These are phyloP conservation scores for Thysanoteuthis rhombus DNA, from an alignment of 2,888 invertebrate genomes.

Conservation along the genomic window DNA sequence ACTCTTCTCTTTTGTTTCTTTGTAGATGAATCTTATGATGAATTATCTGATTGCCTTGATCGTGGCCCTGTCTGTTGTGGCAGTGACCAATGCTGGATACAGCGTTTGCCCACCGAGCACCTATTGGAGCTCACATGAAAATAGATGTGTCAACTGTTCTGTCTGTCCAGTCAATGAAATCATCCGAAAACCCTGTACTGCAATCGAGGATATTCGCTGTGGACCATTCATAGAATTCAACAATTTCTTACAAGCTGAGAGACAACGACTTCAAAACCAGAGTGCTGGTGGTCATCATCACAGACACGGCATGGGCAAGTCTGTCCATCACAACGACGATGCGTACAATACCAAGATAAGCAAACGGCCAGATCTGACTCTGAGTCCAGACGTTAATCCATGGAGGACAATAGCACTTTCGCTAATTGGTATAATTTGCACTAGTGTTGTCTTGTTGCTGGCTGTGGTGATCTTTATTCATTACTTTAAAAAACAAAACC, in stretches of 20 bases:
- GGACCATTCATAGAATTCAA: constrained; percentile 45
- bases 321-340: not conserved
- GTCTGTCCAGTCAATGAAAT: constrained; percentile 41
- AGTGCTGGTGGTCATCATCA: constrained; percentile 17
- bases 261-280: constrained; percentile 12
- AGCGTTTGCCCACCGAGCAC: constrained; percentile 23
- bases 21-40: constrained; percentile 13
- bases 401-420: constrained; percentile 36
- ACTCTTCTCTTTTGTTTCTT: not conserved
- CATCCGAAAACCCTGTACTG: constrained; percentile 39
- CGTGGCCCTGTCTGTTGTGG: not conserved
- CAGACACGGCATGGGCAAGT: constrained; percentile 18
- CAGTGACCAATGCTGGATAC: not conserved
- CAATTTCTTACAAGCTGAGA: not conserved
- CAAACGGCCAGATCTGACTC: constrained; percentile 27
- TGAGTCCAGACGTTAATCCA: constrained; percentile 32
- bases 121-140: not conserved
- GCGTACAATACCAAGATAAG: not conserved
- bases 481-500: constrained; percentile 33
- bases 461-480: constrained; percentile 34
- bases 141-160: constrained; percentile 38
- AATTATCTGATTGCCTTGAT: not conserved
- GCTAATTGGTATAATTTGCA: constrained; percentile 36
- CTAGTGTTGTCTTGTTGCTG: constrained; percentile 35
- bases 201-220: constrained; percentile 39